These are phyloP conservation scores for Chaenocephalus aceratus DNA, from an alignment of 2,113 vertebrate species.

Conservation along the genomic window DNA sequence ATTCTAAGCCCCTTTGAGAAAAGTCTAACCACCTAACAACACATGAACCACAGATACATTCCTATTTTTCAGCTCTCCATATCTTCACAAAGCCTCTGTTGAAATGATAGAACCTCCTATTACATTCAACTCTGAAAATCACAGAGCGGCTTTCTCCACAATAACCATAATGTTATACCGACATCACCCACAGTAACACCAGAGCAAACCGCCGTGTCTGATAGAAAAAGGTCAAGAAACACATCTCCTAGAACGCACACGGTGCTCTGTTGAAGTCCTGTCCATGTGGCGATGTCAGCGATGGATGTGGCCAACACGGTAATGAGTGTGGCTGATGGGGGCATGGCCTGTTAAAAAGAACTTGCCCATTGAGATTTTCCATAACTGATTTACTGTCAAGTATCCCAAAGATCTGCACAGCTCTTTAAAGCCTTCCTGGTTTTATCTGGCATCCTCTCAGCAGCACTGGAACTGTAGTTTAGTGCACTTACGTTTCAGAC, in stretches of 20 bases:
- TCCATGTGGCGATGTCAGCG: conserved; percentile 30
- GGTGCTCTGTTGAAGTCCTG: conserved; percentile 10
- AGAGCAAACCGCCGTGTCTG: conserved; percentile 10
- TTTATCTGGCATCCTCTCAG: conserved; percentile 38
- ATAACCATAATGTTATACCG: conserved; percentile 59
- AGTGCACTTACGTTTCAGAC: conserved; percentile 42
- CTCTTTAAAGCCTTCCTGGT: conserved; percentile 42
- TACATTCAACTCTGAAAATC: conserved; percentile 56
- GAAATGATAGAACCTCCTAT: conserved; percentile 56
- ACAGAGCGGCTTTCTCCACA: conserved; percentile 40
- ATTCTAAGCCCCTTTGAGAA: background rate
- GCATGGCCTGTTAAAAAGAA: conserved; percentile 30
- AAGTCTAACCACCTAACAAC: conserved; percentile 37
- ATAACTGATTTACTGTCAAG: conserved; percentile 36
- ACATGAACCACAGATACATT: conserved; percentile 12
- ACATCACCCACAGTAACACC: conserved; percentile 49
- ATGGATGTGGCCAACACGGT: conserved; percentile 44
- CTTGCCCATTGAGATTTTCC: conserved; percentile 39
- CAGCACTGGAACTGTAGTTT: conserved; percentile 26
- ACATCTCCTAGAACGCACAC: background rate
- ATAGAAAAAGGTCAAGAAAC: conserved; percentile 27
- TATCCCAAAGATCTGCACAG: conserved; percentile 33
- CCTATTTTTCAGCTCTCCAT: conserved; percentile 30
- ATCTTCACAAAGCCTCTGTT: conserved; percentile 35
- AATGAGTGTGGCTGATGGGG: conserved; percentile 61